Evolutionary conservation across 2,888 invertebrate genomes (phyloP), one percentile per base, ranked within the genome.

Genomic region (Cryptocheilus praepositus): DNA sequence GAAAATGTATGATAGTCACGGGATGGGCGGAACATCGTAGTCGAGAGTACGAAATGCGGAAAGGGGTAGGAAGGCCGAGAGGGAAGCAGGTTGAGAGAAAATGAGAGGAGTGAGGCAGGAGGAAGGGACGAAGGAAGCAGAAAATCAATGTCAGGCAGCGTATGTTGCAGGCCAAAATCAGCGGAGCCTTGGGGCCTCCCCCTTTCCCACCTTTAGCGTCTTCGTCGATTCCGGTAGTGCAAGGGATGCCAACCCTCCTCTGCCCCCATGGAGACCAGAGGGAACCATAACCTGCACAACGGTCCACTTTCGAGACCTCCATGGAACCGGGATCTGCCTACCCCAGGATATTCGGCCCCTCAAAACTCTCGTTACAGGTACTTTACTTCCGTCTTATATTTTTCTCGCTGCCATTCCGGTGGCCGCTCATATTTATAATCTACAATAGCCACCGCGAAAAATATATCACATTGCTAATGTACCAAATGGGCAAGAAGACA

Each of bases 211-310:
- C 65, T 44, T 67, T 18, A 53, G 55, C 60, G 49, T 46, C 69
- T 22, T 56, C 72, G 61, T 67, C 76, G 79, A 77, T 73, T 67
- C 65, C 44, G 52, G 15, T 49, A 18, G 51, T 77, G 74, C 80
- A 76, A 78, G 77, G 80, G 77, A 73, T 70, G 71, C 71, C 69
- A 69, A 66, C 71, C 71, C 66, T 74, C 71, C 67, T 70, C 51
- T 63, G 59, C 67, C 72, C 75, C 74, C 67, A 59, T 64, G 66
- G 64, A 72, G 74, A 75, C 77, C 76, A 73, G 74, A 78, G 79
- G 70, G 77, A 83, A 85, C 86, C 86, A 86, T 86, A 86, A 86
- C 86, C 86, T 79, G 83, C 85, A 83, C 85, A 85, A 85, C 82
- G 83, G 81, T 83, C 81, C 81, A 84, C 83, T 83, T 81, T 63